phyloP scores from a whole-genome alignment of 1,140 invertebrate genomes.

The Adelges cooleyi region DNA sequence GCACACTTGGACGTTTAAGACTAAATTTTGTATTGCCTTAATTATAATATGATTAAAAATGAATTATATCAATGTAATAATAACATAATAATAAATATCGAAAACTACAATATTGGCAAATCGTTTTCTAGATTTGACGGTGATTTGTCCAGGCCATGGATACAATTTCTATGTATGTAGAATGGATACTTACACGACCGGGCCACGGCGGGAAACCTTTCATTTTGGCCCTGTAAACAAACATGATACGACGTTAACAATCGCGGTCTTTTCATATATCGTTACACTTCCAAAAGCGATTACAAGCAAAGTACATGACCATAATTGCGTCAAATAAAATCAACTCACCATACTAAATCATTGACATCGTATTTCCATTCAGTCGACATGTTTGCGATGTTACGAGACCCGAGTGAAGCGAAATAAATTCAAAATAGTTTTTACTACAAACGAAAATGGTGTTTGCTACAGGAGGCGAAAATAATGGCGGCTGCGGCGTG shows the following conservation, averaged over 20 bases:
- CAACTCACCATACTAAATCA: conserved; percentile 10
- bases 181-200: conserved; percentile 63
- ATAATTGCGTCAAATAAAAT: neutral
- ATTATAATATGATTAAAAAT: no score
- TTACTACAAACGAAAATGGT: no score
- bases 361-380: neutral
- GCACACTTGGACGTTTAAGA: no score
- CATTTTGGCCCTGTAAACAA: conserved; percentile 83
- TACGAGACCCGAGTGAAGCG: neutral
- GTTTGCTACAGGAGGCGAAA: neutral
- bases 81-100: no score
- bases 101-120: no score
- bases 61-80: no score
- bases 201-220: conserved; percentile 90
- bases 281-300: neutral
- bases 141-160: no score
- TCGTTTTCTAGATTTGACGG: no score
- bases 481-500: conserved; percentile 28
- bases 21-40: no score
- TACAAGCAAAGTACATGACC: neutral
- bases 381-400: neutral
- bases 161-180: no score
- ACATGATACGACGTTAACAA: neutral
- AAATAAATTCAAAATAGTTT: neutral
- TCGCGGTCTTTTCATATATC: conserved; percentile 2